Conservation (phyloP, 2,797 vertebrate species). For the Acrossocheilus fasciatus region DNA sequence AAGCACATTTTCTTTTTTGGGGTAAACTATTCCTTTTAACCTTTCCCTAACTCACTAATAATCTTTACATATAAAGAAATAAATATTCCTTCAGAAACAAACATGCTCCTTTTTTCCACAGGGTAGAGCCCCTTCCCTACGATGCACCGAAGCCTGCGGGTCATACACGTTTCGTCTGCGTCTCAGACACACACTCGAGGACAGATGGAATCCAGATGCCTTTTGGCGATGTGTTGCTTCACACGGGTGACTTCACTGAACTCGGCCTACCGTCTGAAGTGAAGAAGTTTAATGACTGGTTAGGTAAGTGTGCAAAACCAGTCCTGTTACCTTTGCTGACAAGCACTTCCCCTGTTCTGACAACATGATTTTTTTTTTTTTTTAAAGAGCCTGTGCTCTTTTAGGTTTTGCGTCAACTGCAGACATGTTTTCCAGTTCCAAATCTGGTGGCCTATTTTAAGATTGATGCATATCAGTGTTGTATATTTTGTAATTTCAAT, state of each 20-base stretch:
- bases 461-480: not conserved
- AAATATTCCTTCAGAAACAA: not conserved
- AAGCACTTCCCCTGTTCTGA: slow-evolving; percentile 16
- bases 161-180: slow-evolving; percentile 90
- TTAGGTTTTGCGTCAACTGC: not conserved
- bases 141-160: slow-evolving; percentile 89
- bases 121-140: slow-evolving; percentile 83
- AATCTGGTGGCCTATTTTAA: not conserved
- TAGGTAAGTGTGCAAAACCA: slow-evolving; percentile 83
- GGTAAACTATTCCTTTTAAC: not conserved
- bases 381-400: not conserved
- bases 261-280: slow-evolving; percentile 92
- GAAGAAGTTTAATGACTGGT: slow-evolving; percentile 96
- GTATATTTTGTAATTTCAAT: not conserved
- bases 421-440: not conserved
- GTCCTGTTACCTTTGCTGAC: slow-evolving; percentile 25
- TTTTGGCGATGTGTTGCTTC: slow-evolving; percentile 90
- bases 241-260: slow-evolving; percentile 91
- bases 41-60: not conserved
- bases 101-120: slow-evolving; percentile 27
- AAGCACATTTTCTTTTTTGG: not conserved
- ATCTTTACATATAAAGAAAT: not conserved
- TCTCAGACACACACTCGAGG: slow-evolving; percentile 91
- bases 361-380: not conserved
- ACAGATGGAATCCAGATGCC: slow-evolving; percentile 95